Evolutionary conservation across 2,888 invertebrate species (phyloP), one percentile per base, ranked within the genome.

Genomic region (Ceraclea dissimilis): DNA sequence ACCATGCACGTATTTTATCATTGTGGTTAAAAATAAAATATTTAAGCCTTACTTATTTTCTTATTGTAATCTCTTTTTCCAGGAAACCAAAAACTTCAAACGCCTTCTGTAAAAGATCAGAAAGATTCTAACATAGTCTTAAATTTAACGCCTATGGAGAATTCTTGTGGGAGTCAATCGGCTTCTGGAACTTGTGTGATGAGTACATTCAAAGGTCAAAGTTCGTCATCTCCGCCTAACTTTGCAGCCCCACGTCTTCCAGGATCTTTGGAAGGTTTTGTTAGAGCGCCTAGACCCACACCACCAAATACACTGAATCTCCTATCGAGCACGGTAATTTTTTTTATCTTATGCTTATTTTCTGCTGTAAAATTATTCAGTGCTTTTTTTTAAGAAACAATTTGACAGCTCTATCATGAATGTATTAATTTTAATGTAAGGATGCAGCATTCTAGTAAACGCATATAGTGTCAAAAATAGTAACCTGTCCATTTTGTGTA

Each of bases 281-380:
- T 83, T 65, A 72, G 80, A 69, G 84, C 84, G 51, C 85, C 85
- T 20, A 76, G 88, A 67, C 90, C 90, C 1, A 88, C 89, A 64
- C 87, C 90, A 66, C 90, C 90, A 51, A 90, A 88, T 70, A 90
- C 90, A 34, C 73, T 91, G 61, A 90, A 88, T 73, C 80, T 91
- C 65, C 79, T 83, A 66, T 79, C 79, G 61, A 81, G 79, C 66
- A 78, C 78, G 54, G 78, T 78, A 71, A 75, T 77, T 72, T 62
- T 53, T 33, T 51, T 57, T 26, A 11, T 26, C 1, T 44, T 17
- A n/a, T n/a, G n/a, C n/a, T n/a, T n/a, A n/a, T 10, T 26, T n/a
- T 11, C 19, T 17, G 4, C 2, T 33, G 62, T 54, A 54, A 16
- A 31, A 50, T 50, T 49, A 57, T 43, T 54, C 20, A 48, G 20